These are phyloP conservation scores for Ctena decussata DNA, from an alignment of 2,888 invertebrate species.

Conservation along the genomic window DNA sequence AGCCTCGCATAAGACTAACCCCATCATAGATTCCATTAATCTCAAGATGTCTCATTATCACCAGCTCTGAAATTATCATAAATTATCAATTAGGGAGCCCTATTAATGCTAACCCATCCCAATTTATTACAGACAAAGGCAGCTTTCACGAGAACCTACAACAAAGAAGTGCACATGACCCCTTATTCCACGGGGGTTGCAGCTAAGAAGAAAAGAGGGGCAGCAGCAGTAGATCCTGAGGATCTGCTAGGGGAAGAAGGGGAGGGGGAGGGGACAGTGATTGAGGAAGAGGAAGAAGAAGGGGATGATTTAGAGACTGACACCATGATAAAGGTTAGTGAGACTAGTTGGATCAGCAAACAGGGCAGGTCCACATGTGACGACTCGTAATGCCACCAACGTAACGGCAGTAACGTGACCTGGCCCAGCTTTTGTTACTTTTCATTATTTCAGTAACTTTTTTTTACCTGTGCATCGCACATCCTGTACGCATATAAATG, in stretches of 20 bases:
- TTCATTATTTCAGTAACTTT: neutral
- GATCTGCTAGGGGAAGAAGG: constrained; percentile 74
- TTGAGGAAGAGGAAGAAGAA: constrained; percentile 73
- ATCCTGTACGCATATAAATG: neutral
- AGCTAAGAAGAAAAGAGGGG: constrained; percentile 89
- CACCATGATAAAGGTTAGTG: constrained; percentile 92
- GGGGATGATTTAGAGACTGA: constrained; percentile 89
- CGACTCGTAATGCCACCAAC: neutral
- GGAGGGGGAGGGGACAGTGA: constrained; percentile 63
- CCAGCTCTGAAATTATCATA: no score
- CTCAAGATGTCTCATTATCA: no score
- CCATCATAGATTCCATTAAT: no score
- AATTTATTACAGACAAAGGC: constrained; percentile 92
- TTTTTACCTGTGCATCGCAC: neutral
- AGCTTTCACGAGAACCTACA: constrained; percentile 96
- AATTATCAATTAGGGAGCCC: no score
- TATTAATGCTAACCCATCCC: neutral
- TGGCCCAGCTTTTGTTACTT: neutral
- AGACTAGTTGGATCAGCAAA: neutral
- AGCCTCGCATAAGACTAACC: no score
- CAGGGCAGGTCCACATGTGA: neutral
- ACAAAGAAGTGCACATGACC: constrained; percentile 93
- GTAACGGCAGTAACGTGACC: neutral
- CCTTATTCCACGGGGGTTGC: constrained; percentile 91
- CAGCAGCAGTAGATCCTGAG: constrained; percentile 84